A percentile compares a stretch with the other conserved stretches of the same genome.
phyloP scores from a whole-genome alignment of 2,888 invertebrate genomes.

The Nipponacmea schrenckii region DNA sequence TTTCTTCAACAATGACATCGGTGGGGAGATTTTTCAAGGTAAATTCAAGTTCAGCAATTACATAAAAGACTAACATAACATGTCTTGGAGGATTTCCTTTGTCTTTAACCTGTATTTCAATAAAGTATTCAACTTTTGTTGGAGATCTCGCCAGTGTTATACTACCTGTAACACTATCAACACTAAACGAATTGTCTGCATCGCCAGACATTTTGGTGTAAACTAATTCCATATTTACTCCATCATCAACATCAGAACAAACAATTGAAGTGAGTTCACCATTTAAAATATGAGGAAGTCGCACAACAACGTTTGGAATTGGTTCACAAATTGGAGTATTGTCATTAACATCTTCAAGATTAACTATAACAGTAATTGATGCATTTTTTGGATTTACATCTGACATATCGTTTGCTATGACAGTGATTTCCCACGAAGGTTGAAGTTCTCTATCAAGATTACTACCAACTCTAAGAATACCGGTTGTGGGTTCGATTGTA shows the following conservation, averaged over 20 bases:
- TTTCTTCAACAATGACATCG: background rate
- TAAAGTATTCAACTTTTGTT: conserved; percentile 20
- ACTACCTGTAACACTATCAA: conserved; percentile 29
- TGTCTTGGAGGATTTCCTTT: conserved; percentile 29
- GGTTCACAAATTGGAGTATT: conserved; percentile 39
- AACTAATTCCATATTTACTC: conserved; percentile 32
- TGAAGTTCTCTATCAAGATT: conserved; percentile 37
- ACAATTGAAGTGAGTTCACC: conserved; percentile 18
- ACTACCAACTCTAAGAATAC: conserved; percentile 33
- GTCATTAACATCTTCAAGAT: conserved; percentile 45
- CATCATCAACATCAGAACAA: conserved; percentile 38
- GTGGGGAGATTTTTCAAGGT: background rate
- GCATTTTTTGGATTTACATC: conserved; percentile 18
- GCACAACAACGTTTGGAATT: conserved; percentile 29
- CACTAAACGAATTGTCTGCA: conserved; percentile 27
- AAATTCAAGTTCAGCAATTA: conserved; percentile 22
- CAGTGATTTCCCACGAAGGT: conserved; percentile 24
- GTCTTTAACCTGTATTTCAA: conserved; percentile 39
- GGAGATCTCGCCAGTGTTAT: conserved; percentile 26
- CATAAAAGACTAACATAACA: conserved; percentile 33
- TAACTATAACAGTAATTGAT: conserved; percentile 31
- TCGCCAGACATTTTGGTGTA: conserved; percentile 33
- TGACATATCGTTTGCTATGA: conserved; percentile 37
- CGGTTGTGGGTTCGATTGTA: conserved; percentile 25
- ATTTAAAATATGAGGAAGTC: conserved; percentile 33